Evolutionary conservation across 2,113 vertebrate genomes (phyloP).

Genomic region (Rhinoptilus africanus): DNA sequence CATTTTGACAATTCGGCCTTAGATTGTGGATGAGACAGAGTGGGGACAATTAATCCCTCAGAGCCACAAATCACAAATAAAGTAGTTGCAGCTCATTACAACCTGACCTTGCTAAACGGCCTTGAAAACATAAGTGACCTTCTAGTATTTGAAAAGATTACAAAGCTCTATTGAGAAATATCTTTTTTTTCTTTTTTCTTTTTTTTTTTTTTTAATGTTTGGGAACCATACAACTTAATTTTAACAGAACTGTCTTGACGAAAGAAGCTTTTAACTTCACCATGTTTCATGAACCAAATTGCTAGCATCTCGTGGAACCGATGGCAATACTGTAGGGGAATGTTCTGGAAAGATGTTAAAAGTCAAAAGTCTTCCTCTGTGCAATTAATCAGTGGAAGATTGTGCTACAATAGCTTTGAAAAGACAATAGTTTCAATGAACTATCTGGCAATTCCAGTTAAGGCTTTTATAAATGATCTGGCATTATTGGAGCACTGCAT

Average conservation of each 20-base stretch:
- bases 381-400: constrained; percentile 32
- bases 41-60: constrained; percentile 87
- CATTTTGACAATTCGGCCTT: constrained; percentile 82
- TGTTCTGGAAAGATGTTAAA: neutral
- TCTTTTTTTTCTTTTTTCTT: neutral
- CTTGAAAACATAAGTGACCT: constrained; percentile 83
- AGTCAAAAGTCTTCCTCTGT: constrained; percentile 45
- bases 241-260: constrained; percentile 15
- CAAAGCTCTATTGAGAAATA: constrained; percentile 65
- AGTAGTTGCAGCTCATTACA: constrained; percentile 83
- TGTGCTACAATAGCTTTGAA: neutral
- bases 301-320: neutral
- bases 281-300: neutral
- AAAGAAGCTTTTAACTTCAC: constrained; percentile 43
- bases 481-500: neutral
- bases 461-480: neutral
- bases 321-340: neutral
- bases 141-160: constrained; percentile 78
- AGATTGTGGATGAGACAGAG: constrained; percentile 80
- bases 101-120: constrained; percentile 85
- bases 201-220: neutral
- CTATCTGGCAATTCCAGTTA: neutral
- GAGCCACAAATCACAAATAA: constrained; percentile 83
- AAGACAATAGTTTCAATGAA: constrained; percentile 12
- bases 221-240: neutral